Evolutionary conservation across 2,888 invertebrate genomes (phyloP), one percentile per base, ranked within the genome.

Genomic region (Erynnis tages): DNA sequence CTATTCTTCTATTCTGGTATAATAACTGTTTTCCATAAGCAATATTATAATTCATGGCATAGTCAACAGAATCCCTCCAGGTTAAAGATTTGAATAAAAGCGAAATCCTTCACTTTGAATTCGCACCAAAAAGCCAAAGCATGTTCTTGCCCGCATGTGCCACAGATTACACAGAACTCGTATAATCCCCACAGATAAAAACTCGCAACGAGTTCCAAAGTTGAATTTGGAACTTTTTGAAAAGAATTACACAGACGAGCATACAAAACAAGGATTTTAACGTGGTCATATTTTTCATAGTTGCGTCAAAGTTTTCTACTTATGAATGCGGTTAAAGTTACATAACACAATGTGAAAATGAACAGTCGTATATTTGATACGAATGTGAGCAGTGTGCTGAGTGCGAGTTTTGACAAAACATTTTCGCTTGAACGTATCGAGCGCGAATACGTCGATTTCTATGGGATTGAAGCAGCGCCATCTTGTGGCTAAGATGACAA

Each of bases 81-180:
- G 35, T 35, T 11, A 43, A 43, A 50, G 14, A 43, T 50, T 50
- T 43, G 29, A 35, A 44, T 52, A 44, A 44, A 37, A 43, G 44
- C 35, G 27, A 44, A 52, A 44, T 44, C 50, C 50, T 43, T 37
- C 50, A 52, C 50, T 37, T 52, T 44, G 50, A 52, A 52, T 52
- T 52, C 44, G 44, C 50, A 44, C 50, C 50, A 52, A 52, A 52
- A 52, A 52, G 50, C 50, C 35, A 52, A 52, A 52, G 37, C 50
- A 37, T 52, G 50, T 52, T 52, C 37, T 44, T 50, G 35, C 35
- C 50, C 44, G 50, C 43, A 44, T 52, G 30, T 52, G 50, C 29
- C 50, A 37, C 50, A 44, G 50, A 52, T 52, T 52, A 52, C 44
- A 52, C 50, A 52, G 27, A 52, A 52, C 21, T 44, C 50, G 37